Evolutionary conservation across 2,888 invertebrate genomes (phyloP), one percentile per base, ranked within the genome.

Genomic region (Plusia festucae): DNA sequence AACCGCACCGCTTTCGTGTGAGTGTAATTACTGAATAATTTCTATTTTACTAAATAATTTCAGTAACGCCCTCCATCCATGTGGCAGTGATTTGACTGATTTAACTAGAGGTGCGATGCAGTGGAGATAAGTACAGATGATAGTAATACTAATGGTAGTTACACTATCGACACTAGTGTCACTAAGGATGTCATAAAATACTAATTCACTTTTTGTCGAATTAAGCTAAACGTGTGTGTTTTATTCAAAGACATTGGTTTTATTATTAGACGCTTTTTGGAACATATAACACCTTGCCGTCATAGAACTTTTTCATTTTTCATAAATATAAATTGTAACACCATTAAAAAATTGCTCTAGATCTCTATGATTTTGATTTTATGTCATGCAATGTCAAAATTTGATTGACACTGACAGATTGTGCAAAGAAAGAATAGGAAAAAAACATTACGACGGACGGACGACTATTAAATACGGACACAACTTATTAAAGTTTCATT

Each of bases 21-120:
- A 71, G 78, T 84, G 74, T 81, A 84, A 82, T 82, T 78, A 66
- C 64, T 75, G 80, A 81, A 74, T 71, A 65, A 73, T 83, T 70
- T 61, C 65, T 70, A 72, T 82, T 83, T 82, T 79, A 65, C 78
- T 82, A 84, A 80, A 84, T 80, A 84, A 84, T 81, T 85, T 85
- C 81, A 88, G 81, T 85, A 79, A 90, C 92, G 88, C 91, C 91
- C 93, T 92, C 91, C 90, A 89, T 88, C 78, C 88, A 87, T 85
- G 82, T 85, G 86, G 88, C 88, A 87, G 86, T 81, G 83, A 84
- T 83, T 82, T 82, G 82, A 88, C 88, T 88, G 85, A 80, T 61
- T 22, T 30, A 27, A 67, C 53, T 65, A 73, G 73, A 55, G 61
- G 11, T 74, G 75, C 4, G 3, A 18, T 16, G 4, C 24, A 15